These are phyloP conservation scores for Oligia latruncula DNA, from an alignment of 2,888 invertebrate genomes.

Conservation along the genomic window DNA sequence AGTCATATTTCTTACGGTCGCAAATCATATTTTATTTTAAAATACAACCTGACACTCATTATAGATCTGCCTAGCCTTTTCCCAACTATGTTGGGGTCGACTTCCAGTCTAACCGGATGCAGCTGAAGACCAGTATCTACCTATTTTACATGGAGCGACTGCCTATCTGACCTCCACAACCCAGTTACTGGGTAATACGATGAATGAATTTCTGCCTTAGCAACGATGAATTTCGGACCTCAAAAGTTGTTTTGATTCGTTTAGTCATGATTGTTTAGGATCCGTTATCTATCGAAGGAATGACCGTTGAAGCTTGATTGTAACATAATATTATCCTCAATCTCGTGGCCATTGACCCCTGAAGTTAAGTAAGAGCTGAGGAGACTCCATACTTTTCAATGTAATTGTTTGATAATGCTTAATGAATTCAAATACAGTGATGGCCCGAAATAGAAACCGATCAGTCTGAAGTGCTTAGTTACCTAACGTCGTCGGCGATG, in stretches of 20 bases:
- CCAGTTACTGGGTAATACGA: no score
- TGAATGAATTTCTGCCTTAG: no score
- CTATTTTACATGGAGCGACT: no score
- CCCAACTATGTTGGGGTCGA: no score
- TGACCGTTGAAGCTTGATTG: conserved; percentile 12
- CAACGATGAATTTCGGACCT: neutral
- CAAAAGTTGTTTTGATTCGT: conserved; percentile 15
- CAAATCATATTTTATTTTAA: no score
- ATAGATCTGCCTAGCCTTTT: no score
- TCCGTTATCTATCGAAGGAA: neutral
- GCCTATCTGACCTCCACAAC: no score
- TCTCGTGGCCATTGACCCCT: conserved; percentile 34
- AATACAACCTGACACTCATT: no score
- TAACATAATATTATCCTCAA: conserved; percentile 16
- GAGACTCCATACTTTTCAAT: conserved; percentile 23
- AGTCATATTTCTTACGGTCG: no score
- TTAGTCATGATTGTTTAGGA: conserved; percentile 11
- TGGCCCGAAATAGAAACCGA: conserved; percentile 49
- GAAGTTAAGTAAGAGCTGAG: conserved; percentile 24
- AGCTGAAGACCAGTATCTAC: no score
- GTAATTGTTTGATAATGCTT: conserved; percentile 32
- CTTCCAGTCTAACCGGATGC: no score
- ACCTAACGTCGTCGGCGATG: conserved; percentile 29
- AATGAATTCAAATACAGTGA: conserved; percentile 31
- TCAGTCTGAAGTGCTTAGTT: conserved; percentile 43